Evolutionary conservation across 2,888 invertebrate species (phyloP), one percentile per base, ranked within the genome.

Genomic region (Lasiommata megera): DNA sequence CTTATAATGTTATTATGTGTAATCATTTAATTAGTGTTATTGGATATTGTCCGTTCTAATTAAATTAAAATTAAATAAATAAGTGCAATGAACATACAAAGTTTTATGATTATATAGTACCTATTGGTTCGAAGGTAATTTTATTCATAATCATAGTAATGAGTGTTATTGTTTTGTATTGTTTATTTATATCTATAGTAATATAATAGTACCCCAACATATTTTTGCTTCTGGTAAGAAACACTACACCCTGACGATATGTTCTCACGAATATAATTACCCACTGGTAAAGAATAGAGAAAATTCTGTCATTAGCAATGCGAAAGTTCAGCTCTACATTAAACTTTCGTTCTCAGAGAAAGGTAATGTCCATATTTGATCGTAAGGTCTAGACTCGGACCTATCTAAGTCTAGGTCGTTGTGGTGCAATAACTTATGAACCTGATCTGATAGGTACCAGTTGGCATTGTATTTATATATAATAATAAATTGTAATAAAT

Each of bases 211-310:
- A n/a, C n/a, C n/a, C n/a, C n/a, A n/a, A n/a, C n/a, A n/a, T n/a
- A n/a, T n/a, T n/a, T n/a, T n/a, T n/a, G 23, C 23, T 23, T 23
- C 34, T 11, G 34, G 34, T 34, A 34, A 34, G 18, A 1, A 29
- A 3, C n/a, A 29, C 41, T 41, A 40, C 41, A 28, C 31, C 41
- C 11, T 17, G 40, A 29, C 40, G 6, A 29, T 41, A 11, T 40
- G 46, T 67, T 67, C 67, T 62, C 67, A 67, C 58, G 64, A 58
- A 48, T 38, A 51, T 46, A 38, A 58, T 62, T 60, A 66, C 58
- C n/a, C 36, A 44, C 54, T 17, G n/a, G 38, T 16, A 54, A 56
- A 54, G 56, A 60, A 57, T 60, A 56, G 44, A 61, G 48, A 53
- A 56, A 61, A 55, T 36, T 44, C 36, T 28, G 53, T 53, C 58